Percentiles rank a stretch among this genome's conserved stretches.
phyloP scores from a whole-genome alignment of 2,888 invertebrate species.

The Gymnocheta viridis region DNA sequence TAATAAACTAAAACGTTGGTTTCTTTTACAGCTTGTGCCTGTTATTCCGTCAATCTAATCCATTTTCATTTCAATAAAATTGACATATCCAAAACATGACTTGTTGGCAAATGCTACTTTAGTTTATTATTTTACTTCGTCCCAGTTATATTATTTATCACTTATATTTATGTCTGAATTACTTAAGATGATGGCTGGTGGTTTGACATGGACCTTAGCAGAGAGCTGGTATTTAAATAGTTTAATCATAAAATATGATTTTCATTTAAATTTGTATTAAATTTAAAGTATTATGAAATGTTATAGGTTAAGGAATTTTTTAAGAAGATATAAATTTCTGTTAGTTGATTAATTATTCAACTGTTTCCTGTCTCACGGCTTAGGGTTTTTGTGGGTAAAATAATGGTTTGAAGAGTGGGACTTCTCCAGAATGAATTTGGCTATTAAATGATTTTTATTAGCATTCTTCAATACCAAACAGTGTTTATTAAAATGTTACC shows the following conservation, averaged over 20 bases:
- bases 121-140: not conserved
- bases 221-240: not conserved
- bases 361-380: too few relatives aligned
- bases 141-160: constrained; percentile 14
- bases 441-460: too few relatives aligned
- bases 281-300: too few relatives aligned
- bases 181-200: constrained; percentile 42
- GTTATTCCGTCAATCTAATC: constrained; percentile 41
- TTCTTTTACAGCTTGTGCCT: constrained; percentile 33
- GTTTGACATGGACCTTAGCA: not conserved
- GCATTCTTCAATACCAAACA: too few relatives aligned
- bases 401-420: too few relatives aligned
- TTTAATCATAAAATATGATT: constrained; percentile 10
- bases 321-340: too few relatives aligned
- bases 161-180: not conserved
- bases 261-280: not conserved
- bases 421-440: too few relatives aligned
- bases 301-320: too few relatives aligned
- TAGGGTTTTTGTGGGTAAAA: too few relatives aligned
- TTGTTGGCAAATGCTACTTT: constrained; percentile 41
- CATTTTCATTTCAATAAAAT: constrained; percentile 56
- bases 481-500: too few relatives aligned
- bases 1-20: constrained; percentile 48
- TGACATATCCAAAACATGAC: constrained; percentile 48
- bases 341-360: too few relatives aligned